Conservation (phyloP, 1,140 invertebrate genomes). For the Euborellia annulipes region DNA sequence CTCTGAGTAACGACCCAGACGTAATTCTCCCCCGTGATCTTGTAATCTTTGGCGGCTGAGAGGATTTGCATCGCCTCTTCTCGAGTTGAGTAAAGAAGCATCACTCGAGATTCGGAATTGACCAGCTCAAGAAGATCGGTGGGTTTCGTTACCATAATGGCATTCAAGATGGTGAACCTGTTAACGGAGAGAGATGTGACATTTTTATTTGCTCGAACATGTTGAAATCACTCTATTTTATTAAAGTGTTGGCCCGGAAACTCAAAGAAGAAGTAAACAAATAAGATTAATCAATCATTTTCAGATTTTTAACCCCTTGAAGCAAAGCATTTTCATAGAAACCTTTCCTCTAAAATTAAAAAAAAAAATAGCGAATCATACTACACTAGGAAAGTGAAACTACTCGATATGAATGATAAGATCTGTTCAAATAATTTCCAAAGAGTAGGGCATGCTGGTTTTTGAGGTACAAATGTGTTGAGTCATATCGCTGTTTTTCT, state of each 20-base stretch:
- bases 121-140: conserved; percentile 54
- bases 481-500: too few relatives aligned
- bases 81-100: conserved; percentile 80
- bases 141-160: conserved; percentile 56
- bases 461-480: too few relatives aligned
- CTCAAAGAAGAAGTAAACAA: background rate
- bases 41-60: conserved; percentile 57
- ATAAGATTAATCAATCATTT: conserved; percentile 3
- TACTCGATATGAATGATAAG: too few relatives aligned
- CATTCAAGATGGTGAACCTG: conserved; percentile 65
- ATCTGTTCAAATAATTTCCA: too few relatives aligned
- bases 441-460: too few relatives aligned
- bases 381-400: too few relatives aligned
- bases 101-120: conserved; percentile 81
- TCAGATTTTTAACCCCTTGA: too few relatives aligned
- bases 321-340: too few relatives aligned
- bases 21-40: conserved; percentile 85
- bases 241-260: background rate
- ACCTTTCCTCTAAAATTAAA: too few relatives aligned
- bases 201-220: too few relatives aligned
- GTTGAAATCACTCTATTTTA: background rate
- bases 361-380: too few relatives aligned
- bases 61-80: conserved; percentile 77
- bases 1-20: conserved; percentile 96
- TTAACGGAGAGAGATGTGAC: too few relatives aligned